Base-by-base conservation (phyloP, 2,113 vertebrate genomes). In the Gasterosteus aculeatus region DNA sequence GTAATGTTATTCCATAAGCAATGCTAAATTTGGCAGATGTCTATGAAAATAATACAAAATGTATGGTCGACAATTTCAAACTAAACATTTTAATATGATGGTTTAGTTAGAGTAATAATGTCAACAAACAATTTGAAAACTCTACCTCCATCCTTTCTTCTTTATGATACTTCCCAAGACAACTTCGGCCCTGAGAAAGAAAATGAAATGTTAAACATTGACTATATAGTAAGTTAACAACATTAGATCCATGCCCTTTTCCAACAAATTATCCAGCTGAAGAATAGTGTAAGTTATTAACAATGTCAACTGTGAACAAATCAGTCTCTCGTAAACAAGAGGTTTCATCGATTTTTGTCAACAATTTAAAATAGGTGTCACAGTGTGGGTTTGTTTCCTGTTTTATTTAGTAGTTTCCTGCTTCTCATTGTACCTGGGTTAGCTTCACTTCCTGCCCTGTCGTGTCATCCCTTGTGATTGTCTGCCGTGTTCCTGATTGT, bases 121-220 rank as follows among this genome's bases (percentile, higher is more conserved):
- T 41, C 31, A 31, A 75, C 10, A 63, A 49, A 58, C 10, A 69
- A 10, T 65, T 7, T 92, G 5, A 62, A 60, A 39, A n/a, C 42
- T 68, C 9, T 95, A 99, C 97, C 97, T 97, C 97, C 97, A 99
- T 74, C 96, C 97, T 77, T 97, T 99, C 93, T 98, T 98, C 95
- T 98, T 98, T 75, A 99, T 96, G 85, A 98, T 95, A 80, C 89
- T 96, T 14, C 97, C 97, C 75, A 99, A 84, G 7, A 98, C 95
- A 41, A 95, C 90, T 83, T 97, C 96, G 35, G 96, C 95, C 87
- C 96, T 97, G 85, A 7, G 35, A 58, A 49, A 56, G 19, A 10
- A 57, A 56, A 56, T 15, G 14, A 18, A 66, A 10, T 29, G 12
- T 26, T 42, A 26, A 12, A 9, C n/a, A 1, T 61, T 46, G 9